Evolutionary conservation across 1,140 invertebrate genomes (phyloP).

Genomic region (Drosophila ironensis): DNA sequence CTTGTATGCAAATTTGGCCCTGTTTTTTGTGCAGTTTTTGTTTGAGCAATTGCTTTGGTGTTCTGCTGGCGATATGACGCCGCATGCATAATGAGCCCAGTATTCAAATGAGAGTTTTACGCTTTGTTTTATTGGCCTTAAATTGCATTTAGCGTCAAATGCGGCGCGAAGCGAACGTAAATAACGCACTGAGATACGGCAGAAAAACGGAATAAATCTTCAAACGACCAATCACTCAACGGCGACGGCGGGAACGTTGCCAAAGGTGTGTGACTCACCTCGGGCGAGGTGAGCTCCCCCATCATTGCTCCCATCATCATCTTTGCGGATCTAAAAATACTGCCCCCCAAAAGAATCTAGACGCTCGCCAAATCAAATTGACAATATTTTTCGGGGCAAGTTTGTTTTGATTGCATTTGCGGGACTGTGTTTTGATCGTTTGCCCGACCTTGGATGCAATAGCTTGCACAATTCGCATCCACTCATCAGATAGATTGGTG

Average conservation of each 20-base stretch:
- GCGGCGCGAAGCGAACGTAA: conserved; percentile 55
- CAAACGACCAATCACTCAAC: conserved; percentile 66
- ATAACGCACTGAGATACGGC: conserved; percentile 45
- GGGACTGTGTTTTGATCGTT: neutral
- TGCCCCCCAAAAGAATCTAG: conserved; percentile 43
- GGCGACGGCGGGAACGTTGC: conserved; percentile 29
- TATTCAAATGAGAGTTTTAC: conserved; percentile 70
- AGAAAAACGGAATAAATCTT: conserved; percentile 54
- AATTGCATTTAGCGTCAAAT: conserved; percentile 79
- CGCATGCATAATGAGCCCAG: conserved; percentile 75
- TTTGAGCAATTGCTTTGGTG: conserved; percentile 60
- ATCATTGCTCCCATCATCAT: conserved; percentile 8
- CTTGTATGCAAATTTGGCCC: conserved; percentile 66
- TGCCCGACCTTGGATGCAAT: conserved; percentile 39
- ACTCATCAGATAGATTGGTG: neutral
- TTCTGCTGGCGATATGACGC: conserved; percentile 76
- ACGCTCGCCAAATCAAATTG: conserved; percentile 33
- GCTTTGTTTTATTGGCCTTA: conserved; percentile 77
- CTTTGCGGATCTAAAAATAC: conserved; percentile 8
- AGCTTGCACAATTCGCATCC: conserved; percentile 37
- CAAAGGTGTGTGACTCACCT: conserved; percentile 60
- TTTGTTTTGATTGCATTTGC: conserved; percentile 25
- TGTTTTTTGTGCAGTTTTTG: conserved; percentile 32
- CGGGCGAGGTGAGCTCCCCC: neutral
- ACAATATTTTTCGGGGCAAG: conserved; percentile 48